A percentile compares a stretch with the other conserved stretches of the same genome.
Conservation (phyloP, 2,888 invertebrate genomes). For the Cerceris ruficornis region DNA sequence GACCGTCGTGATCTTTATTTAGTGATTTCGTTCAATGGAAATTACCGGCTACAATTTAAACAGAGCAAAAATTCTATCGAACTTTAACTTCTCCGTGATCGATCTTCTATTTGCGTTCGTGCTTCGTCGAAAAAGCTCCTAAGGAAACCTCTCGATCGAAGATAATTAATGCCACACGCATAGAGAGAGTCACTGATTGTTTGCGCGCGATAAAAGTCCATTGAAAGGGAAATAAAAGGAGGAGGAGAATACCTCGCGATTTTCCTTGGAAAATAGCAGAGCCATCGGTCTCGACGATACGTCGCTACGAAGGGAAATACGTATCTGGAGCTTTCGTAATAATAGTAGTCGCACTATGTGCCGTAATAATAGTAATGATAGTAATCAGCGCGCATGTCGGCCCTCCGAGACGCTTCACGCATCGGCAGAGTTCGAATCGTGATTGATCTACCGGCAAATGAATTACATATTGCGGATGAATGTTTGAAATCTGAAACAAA, state of each 20-base stretch:
- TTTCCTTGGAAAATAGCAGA: neutral
- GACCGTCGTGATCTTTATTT: neutral
- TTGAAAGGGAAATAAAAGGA: neutral
- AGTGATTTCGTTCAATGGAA: neutral
- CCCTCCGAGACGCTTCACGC: constrained; percentile 7
- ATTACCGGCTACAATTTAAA: neutral
- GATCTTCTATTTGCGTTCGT: neutral
- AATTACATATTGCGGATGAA: neutral
- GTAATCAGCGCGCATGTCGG: neutral
- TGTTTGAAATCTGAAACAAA: neutral
- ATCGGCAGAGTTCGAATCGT: neutral
- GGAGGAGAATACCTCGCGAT: neutral
- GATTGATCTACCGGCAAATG: neutral
- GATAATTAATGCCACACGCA: neutral
- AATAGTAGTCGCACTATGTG: constrained; percentile 1
- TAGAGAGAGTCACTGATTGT: too few relatives aligned
- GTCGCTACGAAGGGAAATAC: neutral
- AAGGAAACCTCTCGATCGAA: neutral
- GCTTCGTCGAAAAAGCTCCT: neutral
- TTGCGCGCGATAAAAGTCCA: too few relatives aligned
- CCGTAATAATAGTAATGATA: constrained; percentile 6
- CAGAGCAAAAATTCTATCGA: neutral
- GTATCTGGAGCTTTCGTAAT: constrained; percentile 1
- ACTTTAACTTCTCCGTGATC: neutral
- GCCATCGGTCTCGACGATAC: neutral